Base-by-base conservation (phyloP, 1,140 invertebrate genomes). In the Nephotettix cincticeps region DNA sequence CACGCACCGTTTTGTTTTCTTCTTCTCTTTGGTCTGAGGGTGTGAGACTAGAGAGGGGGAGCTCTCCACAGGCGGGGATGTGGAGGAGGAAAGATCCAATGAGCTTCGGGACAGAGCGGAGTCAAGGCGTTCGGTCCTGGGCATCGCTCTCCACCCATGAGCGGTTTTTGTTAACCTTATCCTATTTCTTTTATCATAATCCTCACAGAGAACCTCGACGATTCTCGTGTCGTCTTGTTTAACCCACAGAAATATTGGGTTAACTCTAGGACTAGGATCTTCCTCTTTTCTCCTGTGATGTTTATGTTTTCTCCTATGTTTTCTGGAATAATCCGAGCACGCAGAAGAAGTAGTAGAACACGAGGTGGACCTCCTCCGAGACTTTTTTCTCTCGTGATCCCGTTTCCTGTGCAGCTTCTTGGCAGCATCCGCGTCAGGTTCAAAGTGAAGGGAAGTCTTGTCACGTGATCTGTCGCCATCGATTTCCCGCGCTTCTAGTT, bases 241-340 rank as follows among this genome's bases (percentile, higher is more conserved):
- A 45, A 90, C 89, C 91, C 91, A 93, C 68, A 93, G 83, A 80
- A 93, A 93, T 69, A 93, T 91, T 63, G 92, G 91, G 78, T 90
- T 90, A 6, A 91, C 88, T 74, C 88, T 86, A 51, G 89, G 87
- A 25, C 71, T 72, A 19, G 70, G 72, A 23, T 21, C 36, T 21
- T 71, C 67, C 13, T 72, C 61, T 13, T 68, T 66, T n/a, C 63
- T 56, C 19, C 70, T 36, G 29, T 73, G 69, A 4, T 73, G 73
- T 69, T 72, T 74, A 47, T 75, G 73, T 43, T 75, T 74, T 61
- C 72, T 68, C 29, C 71, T 51, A 1, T 68, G 56, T 51, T 71
- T 74, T 40, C 69, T 68, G 21, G 72, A 71, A 14, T 29, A 25
- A 45, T 56, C 47, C 14, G 74, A 75, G 36, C 70, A 75, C 11